Evolutionary conservation across 2,888 invertebrate genomes (phyloP).

Genomic region (Hetaerina titia): DNA sequence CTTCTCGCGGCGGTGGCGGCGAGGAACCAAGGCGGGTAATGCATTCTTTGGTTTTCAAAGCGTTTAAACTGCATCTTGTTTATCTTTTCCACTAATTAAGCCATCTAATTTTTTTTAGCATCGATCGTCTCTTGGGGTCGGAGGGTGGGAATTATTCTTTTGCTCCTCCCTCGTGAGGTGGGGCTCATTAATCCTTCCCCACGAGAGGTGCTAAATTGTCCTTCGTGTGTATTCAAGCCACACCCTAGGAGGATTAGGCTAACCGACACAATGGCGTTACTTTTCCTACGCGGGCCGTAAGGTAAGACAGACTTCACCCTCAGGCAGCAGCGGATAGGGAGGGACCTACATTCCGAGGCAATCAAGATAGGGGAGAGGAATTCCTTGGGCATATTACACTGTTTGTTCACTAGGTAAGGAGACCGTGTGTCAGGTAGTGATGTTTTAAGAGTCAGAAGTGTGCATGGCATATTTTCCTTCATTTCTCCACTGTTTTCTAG

Average conservation of each 20-base stretch:
- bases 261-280: not conserved
- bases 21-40: not conserved
- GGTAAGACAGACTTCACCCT: not conserved
- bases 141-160: not conserved
- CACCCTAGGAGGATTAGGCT: not conserved
- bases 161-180: not conserved
- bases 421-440: too few species aligned
- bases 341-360: too few species aligned
- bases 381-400: too few species aligned
- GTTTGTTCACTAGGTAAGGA: too few species aligned
- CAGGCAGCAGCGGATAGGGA: too few species aligned
- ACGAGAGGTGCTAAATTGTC: constrained; percentile 29
- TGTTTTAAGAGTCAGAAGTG: too few species aligned
- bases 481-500: too few species aligned
- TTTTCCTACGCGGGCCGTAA: not conserved
- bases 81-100: not conserved
- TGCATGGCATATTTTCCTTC: too few species aligned
- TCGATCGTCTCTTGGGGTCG: not conserved
- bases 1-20: too few species aligned
- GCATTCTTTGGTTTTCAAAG: not conserved
- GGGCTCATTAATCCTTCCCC: not conserved
- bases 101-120: not conserved
- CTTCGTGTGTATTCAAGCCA: constrained; percentile 6
- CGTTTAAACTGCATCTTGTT: not conserved
- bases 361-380: too few species aligned